These are phyloP conservation scores for Epinephelus lanceolatus DNA, from an alignment of 2,113 vertebrate genomes.

Conservation along the genomic window DNA sequence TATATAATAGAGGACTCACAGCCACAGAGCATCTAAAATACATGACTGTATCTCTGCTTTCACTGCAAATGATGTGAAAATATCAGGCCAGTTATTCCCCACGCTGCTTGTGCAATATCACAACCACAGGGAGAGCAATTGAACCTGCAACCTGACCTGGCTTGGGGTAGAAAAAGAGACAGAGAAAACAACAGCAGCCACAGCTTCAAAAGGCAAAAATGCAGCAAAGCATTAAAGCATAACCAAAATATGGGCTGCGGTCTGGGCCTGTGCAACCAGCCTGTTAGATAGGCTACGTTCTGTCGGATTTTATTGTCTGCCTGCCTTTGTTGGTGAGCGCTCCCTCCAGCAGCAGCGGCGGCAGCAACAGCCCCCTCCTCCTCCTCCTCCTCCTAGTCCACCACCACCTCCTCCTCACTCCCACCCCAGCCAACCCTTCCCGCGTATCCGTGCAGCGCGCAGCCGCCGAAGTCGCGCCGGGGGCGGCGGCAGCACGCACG, in stretches of 20 bases:
- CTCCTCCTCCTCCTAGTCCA: background rate
- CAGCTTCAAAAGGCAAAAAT: slow-evolving; percentile 7
- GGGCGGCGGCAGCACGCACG: slow-evolving; percentile 79
- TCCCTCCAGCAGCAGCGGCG: slow-evolving; percentile 48
- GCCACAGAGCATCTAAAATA: background rate
- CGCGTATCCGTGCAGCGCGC: slow-evolving; percentile 46
- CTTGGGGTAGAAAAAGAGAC: background rate
- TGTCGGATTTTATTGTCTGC: slow-evolving; percentile 70
- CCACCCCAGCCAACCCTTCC: slow-evolving; percentile 43
- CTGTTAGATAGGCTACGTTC: slow-evolving; percentile 47
- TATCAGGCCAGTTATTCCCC: slow-evolving; percentile 31
- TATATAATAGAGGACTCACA: background rate
- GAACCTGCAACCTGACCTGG: slow-evolving; percentile 66
- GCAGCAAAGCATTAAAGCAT: slow-evolving; percentile 63
- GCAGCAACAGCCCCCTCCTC: slow-evolving; percentile 13
- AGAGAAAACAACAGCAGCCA: background rate
- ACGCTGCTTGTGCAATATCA: slow-evolving; percentile 21
- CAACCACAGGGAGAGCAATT: slow-evolving; percentile 31
- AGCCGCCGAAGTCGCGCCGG: slow-evolving; percentile 69
- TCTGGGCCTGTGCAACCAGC: slow-evolving; percentile 37
- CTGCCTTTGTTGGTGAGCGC: slow-evolving; percentile 75
- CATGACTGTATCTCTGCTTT: background rate
- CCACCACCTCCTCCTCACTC: slow-evolving; percentile 14
- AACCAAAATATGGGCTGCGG: slow-evolving; percentile 51
- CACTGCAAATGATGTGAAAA: slow-evolving; percentile 25